Base-by-base conservation (phyloP, 2,797 vertebrate genomes). In the Helostoma temminkii region DNA sequence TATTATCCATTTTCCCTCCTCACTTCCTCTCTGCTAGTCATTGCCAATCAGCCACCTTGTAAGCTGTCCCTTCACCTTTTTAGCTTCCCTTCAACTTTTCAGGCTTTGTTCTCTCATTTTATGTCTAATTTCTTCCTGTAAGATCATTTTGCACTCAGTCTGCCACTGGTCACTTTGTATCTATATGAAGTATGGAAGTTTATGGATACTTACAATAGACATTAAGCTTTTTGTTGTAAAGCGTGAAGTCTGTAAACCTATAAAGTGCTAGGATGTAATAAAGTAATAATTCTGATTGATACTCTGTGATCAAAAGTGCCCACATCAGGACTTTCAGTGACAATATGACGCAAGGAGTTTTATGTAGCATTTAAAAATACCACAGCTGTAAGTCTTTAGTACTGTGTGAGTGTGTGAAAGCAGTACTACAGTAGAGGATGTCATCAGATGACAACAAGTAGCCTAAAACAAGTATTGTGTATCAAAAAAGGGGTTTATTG, bases 401-500 rank as follows among this genome's bases (percentile, higher is more conserved):
- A 3, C 36, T 19, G 7, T 41, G 18, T 3, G 19, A 4, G 9
- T 46, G 15, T 45, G 14, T 36, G 37, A 34, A 15, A 41, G 42
- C 39, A 26, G 22, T 19, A 3, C 1, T 45, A 0, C 0, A 34
- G 15, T 49, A 32, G 18, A 41, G 28, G 0, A 47, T 36, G 4
- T 30, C 3, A 36, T n/a, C 4, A 71, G 47, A 66, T 10, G 5
- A 36, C 21, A 66, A 68, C 48, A 82, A 73, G 24, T 70, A 74
- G 30, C 42, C 60, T 66, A 78, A 78, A 64, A 68, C 21, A 36
- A n/a, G 48, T 53, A 25, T n/a, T n/a, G n/a, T n/a, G n/a, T 89
- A 86, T 82, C 46, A 82, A 93, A 94, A 91, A 85, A 66, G 74
- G 88, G 81, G 89, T 93, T 93, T 94, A 90, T 93, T 86, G 76